These are phyloP conservation scores for Morinoia aosen DNA, from an alignment of 2,888 invertebrate genomes.

Conservation along the genomic window DNA sequence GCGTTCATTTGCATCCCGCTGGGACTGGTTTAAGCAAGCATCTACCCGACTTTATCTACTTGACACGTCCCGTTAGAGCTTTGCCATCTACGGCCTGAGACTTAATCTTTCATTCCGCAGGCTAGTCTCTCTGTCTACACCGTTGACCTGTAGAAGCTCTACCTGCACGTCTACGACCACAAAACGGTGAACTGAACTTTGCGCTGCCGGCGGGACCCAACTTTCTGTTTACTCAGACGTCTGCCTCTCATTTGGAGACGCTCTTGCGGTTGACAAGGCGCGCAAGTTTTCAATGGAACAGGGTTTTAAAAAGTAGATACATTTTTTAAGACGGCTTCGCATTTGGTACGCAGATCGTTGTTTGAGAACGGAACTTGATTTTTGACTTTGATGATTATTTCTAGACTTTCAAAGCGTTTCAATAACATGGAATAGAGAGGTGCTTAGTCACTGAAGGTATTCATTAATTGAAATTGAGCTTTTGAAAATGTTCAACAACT, in stretches of 20 bases:
- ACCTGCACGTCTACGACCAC: background rate
- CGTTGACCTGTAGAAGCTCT: background rate
- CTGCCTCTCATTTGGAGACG: background rate
- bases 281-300: too few relatives aligned
- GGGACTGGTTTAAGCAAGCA: background rate
- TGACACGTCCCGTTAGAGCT: conserved; percentile 29
- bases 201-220: background rate
- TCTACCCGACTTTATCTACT: conserved; percentile 26
- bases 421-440: too few relatives aligned
- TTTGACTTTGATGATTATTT: too few relatives aligned
- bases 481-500: too few relatives aligned
- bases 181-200: background rate
- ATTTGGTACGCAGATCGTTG: too few relatives aligned
- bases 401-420: too few relatives aligned
- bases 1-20: background rate
- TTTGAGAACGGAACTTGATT: too few relatives aligned
- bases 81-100: background rate
- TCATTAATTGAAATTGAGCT: too few relatives aligned
- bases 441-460: too few relatives aligned
- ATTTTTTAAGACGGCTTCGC: too few relatives aligned
- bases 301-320: too few relatives aligned
- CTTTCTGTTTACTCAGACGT: background rate
- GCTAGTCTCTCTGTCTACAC: background rate
- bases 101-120: conserved; percentile 7
- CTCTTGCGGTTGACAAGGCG: background rate